A percentile compares a stretch with the other conserved stretches of the same genome.
These are phyloP conservation scores for Takifugu rubripes DNA, from an alignment of 2,797 vertebrate species.

Conservation along the genomic window DNA sequence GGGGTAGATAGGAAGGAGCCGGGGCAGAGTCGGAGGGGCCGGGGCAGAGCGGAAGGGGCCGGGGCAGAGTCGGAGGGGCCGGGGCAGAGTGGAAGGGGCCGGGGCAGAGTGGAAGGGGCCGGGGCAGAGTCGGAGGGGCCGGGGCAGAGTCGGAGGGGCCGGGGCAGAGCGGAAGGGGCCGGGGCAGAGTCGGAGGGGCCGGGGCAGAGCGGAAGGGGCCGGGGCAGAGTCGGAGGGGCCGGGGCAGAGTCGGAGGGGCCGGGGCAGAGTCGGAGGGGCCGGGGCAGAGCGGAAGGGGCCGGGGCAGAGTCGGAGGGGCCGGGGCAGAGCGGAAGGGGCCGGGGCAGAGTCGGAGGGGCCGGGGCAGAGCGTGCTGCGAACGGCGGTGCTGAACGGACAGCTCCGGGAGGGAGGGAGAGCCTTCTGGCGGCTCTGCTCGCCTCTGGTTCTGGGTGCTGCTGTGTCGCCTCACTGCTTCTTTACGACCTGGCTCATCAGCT, in stretches of 20 bases:
- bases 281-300: not conserved
- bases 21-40: not conserved
- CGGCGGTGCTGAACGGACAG: slow-evolving; percentile 70
- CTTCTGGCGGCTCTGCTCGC: not conserved
- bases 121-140: too few species aligned
- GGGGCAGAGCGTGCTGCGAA: slow-evolving; percentile 12
- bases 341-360: not conserved
- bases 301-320: not conserved
- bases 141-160: too few species aligned
- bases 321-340: not conserved
- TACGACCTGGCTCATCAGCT: slow-evolving; percentile 4
- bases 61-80: not conserved
- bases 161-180: too few species aligned
- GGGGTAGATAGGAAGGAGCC: too few species aligned
- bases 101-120: not conserved
- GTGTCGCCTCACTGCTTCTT: slow-evolving; percentile 1
- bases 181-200: too few species aligned
- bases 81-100: not conserved
- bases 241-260: not conserved
- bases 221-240: too few species aligned
- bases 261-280: not conserved
- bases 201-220: too few species aligned
- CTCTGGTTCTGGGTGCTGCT: not conserved
- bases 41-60: not conserved
- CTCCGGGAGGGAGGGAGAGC: slow-evolving; percentile 20